Evolutionary conservation across 2,113 vertebrate species (phyloP), one percentile per base, ranked within the genome.

Genomic region (Regulus satrapa): DNA sequence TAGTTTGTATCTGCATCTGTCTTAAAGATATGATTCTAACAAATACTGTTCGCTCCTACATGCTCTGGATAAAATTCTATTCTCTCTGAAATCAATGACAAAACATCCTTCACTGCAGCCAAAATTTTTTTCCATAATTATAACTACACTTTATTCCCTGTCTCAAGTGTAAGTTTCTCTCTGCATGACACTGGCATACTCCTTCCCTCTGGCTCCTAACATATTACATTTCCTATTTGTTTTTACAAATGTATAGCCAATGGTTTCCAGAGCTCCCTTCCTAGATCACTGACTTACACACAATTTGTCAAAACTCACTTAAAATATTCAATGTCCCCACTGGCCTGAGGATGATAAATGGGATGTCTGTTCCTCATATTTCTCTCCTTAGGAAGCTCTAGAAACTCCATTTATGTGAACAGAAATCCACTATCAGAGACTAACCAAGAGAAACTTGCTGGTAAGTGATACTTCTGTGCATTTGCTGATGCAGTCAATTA

Each of bases 271-370:
- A 91, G 67, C 89, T 88, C 77, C 63, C 40, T 91, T 88, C 83
- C 81, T 82, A 94, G 64, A 76, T 95, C 87, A 87, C 81, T 2
- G 5, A 63, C 78, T 94, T 93, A 73, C 73, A 95, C 81, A 76
- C 43, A 82, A 93, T 95, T 95, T 92, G 90, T 97, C 92, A 89
- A 93, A 96, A 95, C 69, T 90, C 45, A 45, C 34, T 82, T 96
- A 93, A 96, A 96, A 93, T 55, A 93, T 76, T 93, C 87, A n/a
- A 0, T 58, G 81, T 93, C 62, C 89, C 92, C 77, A 69, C 54
- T 89, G 94, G 85, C 94, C 92, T 83, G 40, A 84, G 83, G 40
- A 90, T 94, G 92, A 96, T 92, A 93, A 95, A 95, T 97, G 93
- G 23, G 68, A 85, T 93, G 66, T 85, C 91, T 97, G 73, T 69